Conservation (phyloP, 1,140 invertebrate genomes). For the Dinothrombium tinctorium region DNA sequence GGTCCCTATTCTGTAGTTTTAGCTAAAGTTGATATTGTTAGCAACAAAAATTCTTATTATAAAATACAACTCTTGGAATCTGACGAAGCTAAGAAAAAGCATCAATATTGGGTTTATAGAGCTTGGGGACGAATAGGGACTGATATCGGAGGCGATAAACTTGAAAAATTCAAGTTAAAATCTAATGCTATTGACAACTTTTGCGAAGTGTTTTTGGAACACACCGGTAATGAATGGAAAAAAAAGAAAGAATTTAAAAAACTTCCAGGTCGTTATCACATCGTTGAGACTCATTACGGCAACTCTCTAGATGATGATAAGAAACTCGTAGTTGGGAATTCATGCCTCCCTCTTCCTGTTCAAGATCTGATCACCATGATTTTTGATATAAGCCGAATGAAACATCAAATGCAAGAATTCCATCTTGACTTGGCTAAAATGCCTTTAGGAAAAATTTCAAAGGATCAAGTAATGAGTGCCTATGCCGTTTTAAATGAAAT, state of each 20-base stretch:
- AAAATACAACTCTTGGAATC: conserved; percentile 63
- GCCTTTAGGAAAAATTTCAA: conserved; percentile 85
- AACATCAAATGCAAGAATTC: conserved; percentile 73
- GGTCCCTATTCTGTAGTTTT: conserved; percentile 46
- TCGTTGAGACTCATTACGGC: conserved; percentile 66
- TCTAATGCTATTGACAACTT: conserved; percentile 40
- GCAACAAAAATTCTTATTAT: conserved; percentile 77
- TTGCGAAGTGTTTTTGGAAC: conserved; percentile 44
- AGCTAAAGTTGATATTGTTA: conserved; percentile 56
- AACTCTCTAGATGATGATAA: conserved; percentile 5
- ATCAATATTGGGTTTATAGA: conserved; percentile 56
- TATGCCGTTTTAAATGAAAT: conserved; percentile 57
- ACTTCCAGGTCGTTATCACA: conserved; percentile 52
- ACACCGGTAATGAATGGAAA: conserved; percentile 57
- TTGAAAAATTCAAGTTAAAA: conserved; percentile 31
- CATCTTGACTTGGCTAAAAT: conserved; percentile 91
- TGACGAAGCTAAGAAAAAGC: no score
- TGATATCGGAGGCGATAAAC: conserved; percentile 54
- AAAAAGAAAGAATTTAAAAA: conserved; percentile 45
- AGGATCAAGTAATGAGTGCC: conserved; percentile 63
- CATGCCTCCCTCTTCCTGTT: conserved; percentile 44
- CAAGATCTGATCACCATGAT: conserved; percentile 62
- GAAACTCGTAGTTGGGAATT: conserved; percentile 20
- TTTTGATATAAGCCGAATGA: conserved; percentile 79
- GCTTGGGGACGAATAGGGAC: conserved; percentile 92